Evolutionary conservation across 2,113 vertebrate genomes (phyloP), one percentile per base, ranked within the genome.

Genomic region (Atrichornis clamosus): DNA sequence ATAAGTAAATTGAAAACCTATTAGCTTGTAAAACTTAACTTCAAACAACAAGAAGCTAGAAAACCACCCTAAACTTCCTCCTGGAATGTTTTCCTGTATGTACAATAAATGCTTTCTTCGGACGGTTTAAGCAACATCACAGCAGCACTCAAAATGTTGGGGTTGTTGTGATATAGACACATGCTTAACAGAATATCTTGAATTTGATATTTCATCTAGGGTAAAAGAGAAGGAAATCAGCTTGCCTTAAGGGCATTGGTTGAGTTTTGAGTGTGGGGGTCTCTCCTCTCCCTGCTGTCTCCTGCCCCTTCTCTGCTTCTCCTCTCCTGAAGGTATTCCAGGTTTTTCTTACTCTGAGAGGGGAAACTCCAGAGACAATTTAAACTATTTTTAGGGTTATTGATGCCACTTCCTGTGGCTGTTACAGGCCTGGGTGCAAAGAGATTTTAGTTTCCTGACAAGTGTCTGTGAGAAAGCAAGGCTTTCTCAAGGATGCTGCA

Each of bases 311-410:
- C 9, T 37, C 30, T 9, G 5, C 26, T 90, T 96, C 87, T 60
- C 11, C 28, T 67, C 30, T 65, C 22, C 5, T 21, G 92, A 89
- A 93, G 35, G 27, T 35, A 89, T 52, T 93, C 79, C 82, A 93
- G 60, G 23, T 73, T 94, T 83, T 86, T 58, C 42, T 53, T 85
- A 41, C 28, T 70, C 77, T 89, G 56, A 96, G 49, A 12, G 15
- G 11, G 50, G 47, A 96, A 95, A 86, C 18, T 80, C 46, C 55
- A 93, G 65, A 85, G 75, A 79, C 13, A 85, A 68, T 73, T 79
- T 79, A 62, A 96, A 85, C 23, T 37, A 8, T 74, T 97, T 92
- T 89, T 75, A 75, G 83, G n/a, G 78, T 84, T 89, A 60, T 10
- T 55, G 58, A 84, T 0, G 0, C 27, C 3, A 9, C 70, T 94